Base-by-base conservation (phyloP, 2,113 vertebrate genomes). In the Caloenas nicobarica region DNA sequence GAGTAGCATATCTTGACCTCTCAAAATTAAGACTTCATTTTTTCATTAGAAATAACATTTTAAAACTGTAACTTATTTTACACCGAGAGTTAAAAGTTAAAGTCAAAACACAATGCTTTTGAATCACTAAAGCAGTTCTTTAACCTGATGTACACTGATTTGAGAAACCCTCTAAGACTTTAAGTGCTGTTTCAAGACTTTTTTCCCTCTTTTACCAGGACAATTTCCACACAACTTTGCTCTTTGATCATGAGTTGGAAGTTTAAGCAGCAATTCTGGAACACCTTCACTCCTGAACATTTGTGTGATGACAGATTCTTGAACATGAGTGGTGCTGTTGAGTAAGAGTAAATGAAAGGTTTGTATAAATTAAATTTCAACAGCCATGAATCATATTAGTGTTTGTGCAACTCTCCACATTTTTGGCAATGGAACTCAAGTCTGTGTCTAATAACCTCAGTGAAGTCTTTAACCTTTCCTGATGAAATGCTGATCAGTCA, bases 291-390 rank as follows among this genome's bases (percentile, higher is more conserved):
- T 76, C 58, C 12, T 81, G 22, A 86, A 46, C 24, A 31, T 71
- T 29, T 23, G 64, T 38, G 14, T 93, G 81, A 38, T 91, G 81
- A 87, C 81, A 89, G 38, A 19, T 85, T 91, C 65, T 91, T 96
- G 90, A 93, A 64, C 3, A 1, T 48, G 44, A 86, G 28, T 53
- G 16, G 29, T 76, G 54, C 6, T 80, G 46, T 66, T 83, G 80
- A 91, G 50, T 60, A 84, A 85, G 33, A 79, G 7, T 80, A 76
- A 78, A 76, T 80, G 58, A 91, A 89, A 93, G 66, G 68, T 60
- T 13, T 82, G 34, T 82, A 26, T 53, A 80, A 88, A 78, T 66
- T 92, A 42, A 54, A 46, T 90, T 90, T 86, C 46, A 91, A 34
- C 34, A 87, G 22, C 60, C 11, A 54, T 53, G 58, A 80, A 80